Base-by-base conservation (phyloP, 2,797 vertebrate species). In the Psittacula derbiana region DNA sequence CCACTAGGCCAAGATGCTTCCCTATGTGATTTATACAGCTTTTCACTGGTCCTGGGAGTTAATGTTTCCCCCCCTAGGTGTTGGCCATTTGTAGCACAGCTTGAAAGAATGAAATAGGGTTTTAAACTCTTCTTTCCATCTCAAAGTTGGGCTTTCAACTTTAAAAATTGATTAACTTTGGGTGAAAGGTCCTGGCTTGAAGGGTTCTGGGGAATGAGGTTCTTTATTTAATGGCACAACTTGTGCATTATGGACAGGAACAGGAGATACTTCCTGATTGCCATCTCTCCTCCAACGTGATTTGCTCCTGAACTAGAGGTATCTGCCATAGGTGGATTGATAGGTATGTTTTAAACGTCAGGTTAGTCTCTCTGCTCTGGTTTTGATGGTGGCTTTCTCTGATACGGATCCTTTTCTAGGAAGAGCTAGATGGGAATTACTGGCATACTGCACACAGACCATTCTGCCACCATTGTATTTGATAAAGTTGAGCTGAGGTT, bases 1-100 rank as follows among this genome's bases (percentile, higher is more conserved):
- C 94, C 38, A 76, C 74, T 55, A 87, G 95, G 94, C 90, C 65
- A 74, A 83, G 91, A 95, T 92, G 86, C 76, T 96, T 97, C 67
- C 92, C 90, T 73, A 72, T 55, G 86, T 96, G 96, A 97, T 97
- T 97, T 97, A 97, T 97, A 79, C 79, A n/a, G 86, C 92, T 97
- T 95, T 97, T 96, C 80, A 81, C 76, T 91, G 86, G 91, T 92
- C 91, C 73, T 94, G 83, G 91, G 93, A 97, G 92, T 96, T 97
- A 96, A 96, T 97, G 93, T 57, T 85, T 88, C 73, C 90, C 93
- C 95, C 95, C 74, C 76, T 83, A 82, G 97, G 95, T 96, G 86
- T 7, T 88, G 84, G 88, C 95, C 90, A 93, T 94, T 95, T 96
- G 92, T 92, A 93, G 91, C 64, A 82, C 80, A 92, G 86, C 80